A percentile compares a stretch with the other conserved stretches of the same genome.
phyloP scores from a whole-genome alignment of 2,888 invertebrate genomes.

The Heliconius charithonia region DNA sequence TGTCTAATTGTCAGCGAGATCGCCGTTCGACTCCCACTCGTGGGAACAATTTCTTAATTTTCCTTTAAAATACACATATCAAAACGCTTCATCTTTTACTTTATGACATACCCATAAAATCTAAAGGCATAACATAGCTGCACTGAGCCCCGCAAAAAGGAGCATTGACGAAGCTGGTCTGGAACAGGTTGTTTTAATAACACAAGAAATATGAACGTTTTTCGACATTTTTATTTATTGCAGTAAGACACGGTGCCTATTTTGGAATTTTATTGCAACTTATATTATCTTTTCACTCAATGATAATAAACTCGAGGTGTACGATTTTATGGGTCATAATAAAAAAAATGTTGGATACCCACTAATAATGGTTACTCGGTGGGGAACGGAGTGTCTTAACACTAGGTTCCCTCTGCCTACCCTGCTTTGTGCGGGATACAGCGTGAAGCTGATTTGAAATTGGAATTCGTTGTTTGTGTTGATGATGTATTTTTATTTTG shows the following conservation, averaged over 20 bases:
- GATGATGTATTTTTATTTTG: neutral
- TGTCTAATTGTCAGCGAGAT: too few relatives aligned
- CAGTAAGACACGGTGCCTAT: conserved; percentile 5
- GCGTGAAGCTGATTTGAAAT: too few relatives aligned
- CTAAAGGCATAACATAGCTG: conserved; percentile 29
- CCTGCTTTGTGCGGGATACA: too few relatives aligned
- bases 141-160: conserved; percentile 23
- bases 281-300: conserved; percentile 9
- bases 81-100: neutral
- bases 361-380: neutral
- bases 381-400: too few relatives aligned
- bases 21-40: too few relatives aligned
- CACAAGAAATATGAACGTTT: conserved; percentile 19
- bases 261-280: conserved; percentile 23
- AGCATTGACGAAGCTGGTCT: conserved; percentile 17
- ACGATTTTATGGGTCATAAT: neutral
- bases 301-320: conserved; percentile 2
- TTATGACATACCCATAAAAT: neutral
- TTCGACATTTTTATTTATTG: conserved; percentile 19
- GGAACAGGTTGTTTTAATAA: conserved; percentile 20
- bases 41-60: too few relatives aligned
- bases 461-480: neutral
- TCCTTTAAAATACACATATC: neutral
- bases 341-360: neutral
- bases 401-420: too few relatives aligned